Evolutionary conservation across 53 echinoderm and acorn worm genomes (phyloP).

Genomic region (Holothuria leucospilota): DNA sequence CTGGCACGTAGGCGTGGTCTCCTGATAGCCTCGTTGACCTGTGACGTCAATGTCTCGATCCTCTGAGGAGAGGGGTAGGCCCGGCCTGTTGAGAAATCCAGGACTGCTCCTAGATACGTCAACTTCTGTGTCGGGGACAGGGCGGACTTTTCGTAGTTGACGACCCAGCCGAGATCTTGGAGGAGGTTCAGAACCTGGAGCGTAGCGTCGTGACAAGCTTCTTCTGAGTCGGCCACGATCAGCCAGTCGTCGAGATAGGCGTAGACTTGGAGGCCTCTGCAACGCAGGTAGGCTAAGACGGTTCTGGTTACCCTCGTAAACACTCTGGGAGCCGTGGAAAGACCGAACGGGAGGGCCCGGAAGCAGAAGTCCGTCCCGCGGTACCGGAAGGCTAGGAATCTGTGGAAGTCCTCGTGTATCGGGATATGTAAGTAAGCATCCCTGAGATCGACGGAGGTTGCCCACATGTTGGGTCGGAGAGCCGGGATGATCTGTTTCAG

Average conservation of each 20-base stretch:
- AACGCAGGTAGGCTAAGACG: constrained; percentile 28
- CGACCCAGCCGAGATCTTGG: constrained; percentile 13
- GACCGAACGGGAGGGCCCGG: constrained; percentile 62
- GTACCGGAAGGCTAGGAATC: not conserved
- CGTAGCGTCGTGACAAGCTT: not conserved
- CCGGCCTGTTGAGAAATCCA: not conserved
- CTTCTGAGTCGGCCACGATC: not conserved
- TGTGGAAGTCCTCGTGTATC: not conserved
- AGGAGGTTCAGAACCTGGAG: not conserved
- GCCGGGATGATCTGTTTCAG: no score
- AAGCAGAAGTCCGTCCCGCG: constrained; percentile 21
- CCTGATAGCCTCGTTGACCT: not conserved
- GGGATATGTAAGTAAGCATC: constrained; percentile 46
- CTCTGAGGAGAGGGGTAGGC: constrained; percentile 8
- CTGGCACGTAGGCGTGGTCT: not conserved
- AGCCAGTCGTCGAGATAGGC: constrained; percentile 69
- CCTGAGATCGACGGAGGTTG: constrained; percentile 22
- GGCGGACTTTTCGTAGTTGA: constrained; percentile 37
- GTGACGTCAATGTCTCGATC: not conserved
- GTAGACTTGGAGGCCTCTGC: constrained; percentile 24
- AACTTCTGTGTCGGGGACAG: constrained; percentile 23
- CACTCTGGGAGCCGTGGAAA: constrained; percentile 56
- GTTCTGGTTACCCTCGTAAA: constrained; percentile 57
- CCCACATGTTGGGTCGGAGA: not conserved
- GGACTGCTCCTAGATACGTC: constrained; percentile 35